Base-by-base conservation (phyloP, 2,888 invertebrate genomes). In the Amiota communis region DNA sequence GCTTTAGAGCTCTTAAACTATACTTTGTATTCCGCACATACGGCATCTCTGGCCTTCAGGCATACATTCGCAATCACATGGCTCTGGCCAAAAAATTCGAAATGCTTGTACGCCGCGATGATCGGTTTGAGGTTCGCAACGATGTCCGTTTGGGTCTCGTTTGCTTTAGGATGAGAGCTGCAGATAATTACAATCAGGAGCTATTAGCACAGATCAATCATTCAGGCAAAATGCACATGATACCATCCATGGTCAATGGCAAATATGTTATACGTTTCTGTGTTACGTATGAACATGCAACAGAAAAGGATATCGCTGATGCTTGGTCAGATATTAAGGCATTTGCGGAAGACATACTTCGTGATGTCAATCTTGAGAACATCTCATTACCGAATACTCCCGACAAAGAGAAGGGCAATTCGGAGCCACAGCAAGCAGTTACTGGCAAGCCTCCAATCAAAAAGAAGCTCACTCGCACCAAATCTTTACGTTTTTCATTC, bases 11-110 rank as follows among this genome's bases (percentile, higher is more conserved):
- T 0, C 90, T 97, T 12, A 97, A 97, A 87, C 89, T 97, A 15
- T 97, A 97, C 97, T 97, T 97, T 87, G 96, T 96, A 1, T 91
- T 94, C 77, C 91, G 97, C 65, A 93, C 93, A 77, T 97, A 96
- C 84, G 97, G 97, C 1, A 92, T 97, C 0, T 92, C 91, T 47
- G 96, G 96, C 0, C 90, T 97, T n/a, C 95, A 95, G 86, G 91
- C 92, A 48, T 96, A 97, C 88, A 96, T 97, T 70, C 91, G 97
- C 61, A 94, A 95, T 89, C 96, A 97, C 85, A 94, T 95, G 77
- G 90, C 92, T 36, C 88, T 96, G 76, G 96, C 96, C 0, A 95
- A 95, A 87, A 90, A 92, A 76, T 96, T 96, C 85, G 95, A 94
- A 86, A 88, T 90, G 51, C 88, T 93, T 56, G 93, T 96, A n/a